Base-by-base conservation (phyloP, 2,888 invertebrate genomes). In the Nomada fucata region DNA sequence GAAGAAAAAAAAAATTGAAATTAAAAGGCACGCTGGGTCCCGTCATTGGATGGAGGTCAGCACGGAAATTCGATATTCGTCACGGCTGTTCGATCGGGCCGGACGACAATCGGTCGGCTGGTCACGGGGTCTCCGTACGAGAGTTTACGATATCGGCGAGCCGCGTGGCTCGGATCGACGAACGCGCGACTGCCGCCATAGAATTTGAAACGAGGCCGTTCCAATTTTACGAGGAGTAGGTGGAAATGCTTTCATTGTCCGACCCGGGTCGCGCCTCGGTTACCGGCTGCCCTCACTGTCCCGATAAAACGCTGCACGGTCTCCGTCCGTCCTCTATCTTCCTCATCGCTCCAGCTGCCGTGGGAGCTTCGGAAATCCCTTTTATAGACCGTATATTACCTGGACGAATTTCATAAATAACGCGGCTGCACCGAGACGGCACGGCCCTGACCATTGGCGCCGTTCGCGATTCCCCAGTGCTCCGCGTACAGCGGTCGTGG, bases 11-110 rank as follows among this genome's bases (percentile, higher is more conserved):
- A 73, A 79, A 84, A 64, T 84, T 61, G 26, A 76, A 82, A 84
- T 86, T 75, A 82, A 87, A 86, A 86, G 76, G 53, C 76, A 70
- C 23, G 36, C 53, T 10, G 26, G 55, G 44, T 55, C 55, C 55
- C 23, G 23, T 26, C 36, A 52, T 59, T 50, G 61, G 60, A 73
- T 79, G 76, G 86, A 87, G 85, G 76, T 80, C 80, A 80, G 61
- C 18, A 47, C 57, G 70, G 71, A 86, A 79, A 82, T 82, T 80
- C 69, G 80, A 87, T 80, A 82, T 86, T 81, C 74, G 78, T 85
- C 78, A 65, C 72, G 75, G 57, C 47, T 55, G 59, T 68, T 44
- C 70, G 55, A 53, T 68, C 36, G 63, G 53, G 52, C 61, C 2
- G 42, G 70, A 64, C 57, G 70, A 64, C 57, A 64, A 67, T 23